phyloP scores from a whole-genome alignment of 30 jellyfish, hydroid and myxozoan species.

The Turritopsis rubra region DNA sequence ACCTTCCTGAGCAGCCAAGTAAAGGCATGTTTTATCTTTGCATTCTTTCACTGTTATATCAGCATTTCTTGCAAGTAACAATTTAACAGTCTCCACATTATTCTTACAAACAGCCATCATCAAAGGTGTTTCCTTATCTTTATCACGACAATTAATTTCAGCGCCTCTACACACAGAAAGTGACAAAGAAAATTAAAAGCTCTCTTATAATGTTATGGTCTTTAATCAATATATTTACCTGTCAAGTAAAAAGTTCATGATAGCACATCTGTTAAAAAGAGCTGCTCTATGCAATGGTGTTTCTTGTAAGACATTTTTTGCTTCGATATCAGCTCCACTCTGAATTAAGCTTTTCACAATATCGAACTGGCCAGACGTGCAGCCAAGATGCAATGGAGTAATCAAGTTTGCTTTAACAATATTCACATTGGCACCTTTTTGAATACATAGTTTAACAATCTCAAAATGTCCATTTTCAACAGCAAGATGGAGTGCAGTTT shows the following conservation, averaged over 20 bases:
- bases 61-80: constrained; percentile 63
- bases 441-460: constrained; percentile 68
- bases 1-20: constrained; percentile 94
- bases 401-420: constrained; percentile 59
- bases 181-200: neutral
- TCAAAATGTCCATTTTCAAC: constrained; percentile 87
- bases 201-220: neutral
- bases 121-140: constrained; percentile 92
- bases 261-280: constrained; percentile 69
- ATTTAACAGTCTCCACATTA: constrained; percentile 66
- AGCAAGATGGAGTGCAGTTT: constrained; percentile 92
- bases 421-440: constrained; percentile 91
- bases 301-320: constrained; percentile 86
- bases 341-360: constrained; percentile 67
- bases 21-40: constrained; percentile 79
- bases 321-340: constrained; percentile 91
- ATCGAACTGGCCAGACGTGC: constrained; percentile 88
- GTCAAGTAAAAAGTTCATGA: constrained; percentile 60
- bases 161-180: constrained; percentile 59
- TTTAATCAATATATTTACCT: neutral
- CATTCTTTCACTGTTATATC: constrained; percentile 89
- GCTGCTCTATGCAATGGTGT: constrained; percentile 98
- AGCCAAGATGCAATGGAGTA: constrained; percentile 91
- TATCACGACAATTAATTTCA: constrained; percentile 81
- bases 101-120: constrained; percentile 93